Base-by-base conservation (phyloP, 2,797 vertebrate species). In the Falco novaeseelandiae region DNA sequence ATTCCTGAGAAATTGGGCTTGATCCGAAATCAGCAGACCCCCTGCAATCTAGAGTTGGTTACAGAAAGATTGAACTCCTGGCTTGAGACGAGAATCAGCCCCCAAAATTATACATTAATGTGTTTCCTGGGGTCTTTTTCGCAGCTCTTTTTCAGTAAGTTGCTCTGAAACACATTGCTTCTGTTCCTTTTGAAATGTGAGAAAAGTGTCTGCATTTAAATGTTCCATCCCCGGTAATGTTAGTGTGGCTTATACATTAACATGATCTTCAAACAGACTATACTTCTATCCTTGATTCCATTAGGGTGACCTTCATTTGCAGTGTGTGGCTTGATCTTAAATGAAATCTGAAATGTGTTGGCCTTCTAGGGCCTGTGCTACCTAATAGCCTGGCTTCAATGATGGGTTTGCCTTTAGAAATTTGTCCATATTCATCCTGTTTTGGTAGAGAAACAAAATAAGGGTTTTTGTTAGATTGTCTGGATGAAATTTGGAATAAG, bases 171-270 rank as follows among this genome's bases (percentile, higher is more conserved):
- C 76, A 67, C 71, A 58, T 55, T 77, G 19, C 59, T 83, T 3
- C 46, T 42, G 62, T 87, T 88, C n/a, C 69, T 74, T 96, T 65
- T 78, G 89, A 92, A 85, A 94, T 27, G 58, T 69, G 90, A 86
- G 84, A 34, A 18, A 38, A 89, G 46, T 74, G 12, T 14, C 54
- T 95, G 76, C 38, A 58, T 92, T 89, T 88, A 65, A 92, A 90
- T 91, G 72, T 74, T 89, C 42, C 54, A 62, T 76, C 58, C 42
- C 63, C 59, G 30, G 77, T 40, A 82, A 54, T 0, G 1, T 70
- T 89, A 38, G 32, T 32, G 69, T 36, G 62, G 70, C 55, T 83
- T 30, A 23, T 23, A n/a, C 27, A 54, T 21, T 10, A 65, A 62
- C 42, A 18, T 38, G 49, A 55, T 94, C 86, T 87, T 93, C 81